Conservation (phyloP, 2,797 vertebrate species). For the Phylloscopus collybita region DNA sequence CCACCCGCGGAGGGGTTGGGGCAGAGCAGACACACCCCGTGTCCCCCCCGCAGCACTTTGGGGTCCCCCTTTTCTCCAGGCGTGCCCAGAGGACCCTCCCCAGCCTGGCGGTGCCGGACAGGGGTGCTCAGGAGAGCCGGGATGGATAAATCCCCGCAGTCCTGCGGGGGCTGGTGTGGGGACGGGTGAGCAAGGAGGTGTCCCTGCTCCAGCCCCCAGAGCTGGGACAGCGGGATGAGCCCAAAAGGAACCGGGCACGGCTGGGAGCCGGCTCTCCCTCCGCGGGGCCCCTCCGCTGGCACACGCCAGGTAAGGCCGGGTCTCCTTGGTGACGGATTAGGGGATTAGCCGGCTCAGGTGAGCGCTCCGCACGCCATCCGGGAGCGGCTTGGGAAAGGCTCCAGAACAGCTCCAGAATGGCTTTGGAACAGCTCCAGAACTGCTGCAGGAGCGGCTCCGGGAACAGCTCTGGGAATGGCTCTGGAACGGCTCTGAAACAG, state of each 20-base stretch:
- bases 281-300: not conserved
- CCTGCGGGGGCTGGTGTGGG: accelerated
- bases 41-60: accelerated
- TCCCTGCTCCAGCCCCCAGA: not conserved
- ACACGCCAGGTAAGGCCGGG: not conserved
- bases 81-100: accelerated
- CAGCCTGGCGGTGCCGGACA: accelerated
- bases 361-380: not conserved
- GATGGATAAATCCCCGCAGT: not conserved
- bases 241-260: not conserved
- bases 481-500: not conserved
- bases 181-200: not conserved
- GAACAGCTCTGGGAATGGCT: too few species aligned
- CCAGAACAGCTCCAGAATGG: not conserved
- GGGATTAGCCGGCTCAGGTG: conserved; percentile 51
- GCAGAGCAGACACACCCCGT: not conserved
- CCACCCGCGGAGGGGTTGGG: accelerated
- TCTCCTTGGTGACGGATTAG: conserved; percentile 58
- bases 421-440: too few species aligned
- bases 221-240: not conserved
- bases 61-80: not conserved
- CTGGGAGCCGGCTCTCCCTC: not conserved
- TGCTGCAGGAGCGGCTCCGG: too few species aligned
- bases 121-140: accelerated
- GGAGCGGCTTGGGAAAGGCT: accelerated